phyloP scores from a whole-genome alignment of 2,888 invertebrate species.

The Steinernema scapterisci region DNA sequence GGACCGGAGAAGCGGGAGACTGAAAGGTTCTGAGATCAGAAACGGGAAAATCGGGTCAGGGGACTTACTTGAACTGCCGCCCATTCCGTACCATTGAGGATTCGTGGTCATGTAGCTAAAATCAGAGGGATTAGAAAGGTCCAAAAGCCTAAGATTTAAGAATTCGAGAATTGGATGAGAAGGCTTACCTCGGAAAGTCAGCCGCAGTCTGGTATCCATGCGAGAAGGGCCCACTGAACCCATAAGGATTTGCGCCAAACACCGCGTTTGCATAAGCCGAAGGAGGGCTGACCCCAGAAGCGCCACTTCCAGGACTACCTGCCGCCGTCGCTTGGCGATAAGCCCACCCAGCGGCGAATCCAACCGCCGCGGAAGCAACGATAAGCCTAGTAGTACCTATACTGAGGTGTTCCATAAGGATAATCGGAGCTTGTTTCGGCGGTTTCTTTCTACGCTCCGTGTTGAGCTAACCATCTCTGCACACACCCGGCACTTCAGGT shows the following conservation, averaged over 20 bases:
- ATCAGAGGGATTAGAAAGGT: too few species aligned
- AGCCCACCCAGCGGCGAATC: neutral
- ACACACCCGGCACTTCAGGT: too few species aligned
- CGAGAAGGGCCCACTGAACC: constrained; percentile 25
- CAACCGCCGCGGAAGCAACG: constrained; percentile 28
- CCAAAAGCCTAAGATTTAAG: too few species aligned
- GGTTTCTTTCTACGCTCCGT: too few species aligned
- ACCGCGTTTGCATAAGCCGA: neutral
- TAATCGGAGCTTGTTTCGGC: too few species aligned
- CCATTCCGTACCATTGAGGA: constrained; percentile 28
- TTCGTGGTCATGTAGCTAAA: constrained; percentile 27
- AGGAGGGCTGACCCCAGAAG: constrained; percentile 4
- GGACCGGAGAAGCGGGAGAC: constrained; percentile 39
- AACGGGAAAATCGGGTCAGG: too few species aligned
- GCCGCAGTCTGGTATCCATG: constrained; percentile 23
- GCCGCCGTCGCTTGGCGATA: neutral
- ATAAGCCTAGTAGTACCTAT: too few species aligned
- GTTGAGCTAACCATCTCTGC: too few species aligned
- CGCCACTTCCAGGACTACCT: neutral
- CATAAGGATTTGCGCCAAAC: constrained; percentile 15
- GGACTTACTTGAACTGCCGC: constrained; percentile 4
- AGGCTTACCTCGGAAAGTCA: constrained; percentile 19
- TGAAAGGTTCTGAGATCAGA: too few species aligned
- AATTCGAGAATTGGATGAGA: neutral
- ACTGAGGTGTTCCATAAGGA: too few species aligned